Evolutionary conservation across 2,113 vertebrate species (phyloP).

Genomic region (Entomyzon cyanotis): DNA sequence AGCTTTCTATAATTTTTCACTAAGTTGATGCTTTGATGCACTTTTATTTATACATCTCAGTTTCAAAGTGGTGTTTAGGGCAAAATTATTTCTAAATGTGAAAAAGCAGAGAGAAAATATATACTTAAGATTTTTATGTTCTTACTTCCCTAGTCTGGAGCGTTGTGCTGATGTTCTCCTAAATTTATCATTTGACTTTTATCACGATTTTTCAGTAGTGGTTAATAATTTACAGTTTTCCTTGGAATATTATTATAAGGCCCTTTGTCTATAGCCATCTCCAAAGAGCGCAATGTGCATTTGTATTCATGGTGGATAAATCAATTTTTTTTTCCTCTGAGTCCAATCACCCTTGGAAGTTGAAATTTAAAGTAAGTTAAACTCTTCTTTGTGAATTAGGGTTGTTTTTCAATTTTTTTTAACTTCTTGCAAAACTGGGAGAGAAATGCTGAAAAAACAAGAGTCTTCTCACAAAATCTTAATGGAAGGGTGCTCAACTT

Average conservation of each 20-base stretch:
- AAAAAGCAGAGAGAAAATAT: neutral
- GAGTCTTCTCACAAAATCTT: neutral
- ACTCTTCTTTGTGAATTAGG: neutral
- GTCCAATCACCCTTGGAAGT: neutral
- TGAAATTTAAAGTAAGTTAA: slow-evolving; percentile 46
- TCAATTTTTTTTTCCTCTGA: slow-evolving; percentile 49
- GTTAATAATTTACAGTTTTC: slow-evolving; percentile 46
- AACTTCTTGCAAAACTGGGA: neutral
- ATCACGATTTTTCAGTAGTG: neutral
- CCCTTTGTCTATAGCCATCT: slow-evolving; percentile 4
- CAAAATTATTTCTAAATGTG: neutral
- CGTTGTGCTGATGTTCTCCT: neutral
- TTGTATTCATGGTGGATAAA: slow-evolving; percentile 48
- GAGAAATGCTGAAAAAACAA: neutral
- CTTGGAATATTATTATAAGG: slow-evolving; percentile 24
- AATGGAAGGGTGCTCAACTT: neutral
- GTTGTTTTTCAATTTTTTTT: neutral
- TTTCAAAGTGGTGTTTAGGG: neutral
- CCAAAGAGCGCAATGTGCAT: slow-evolving; percentile 12
- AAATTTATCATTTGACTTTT: slow-evolving; percentile 30
- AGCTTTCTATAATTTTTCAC: neutral
- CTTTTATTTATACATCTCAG: neutral
- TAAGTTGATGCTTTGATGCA: neutral
- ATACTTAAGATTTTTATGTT: neutral
- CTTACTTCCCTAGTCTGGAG: neutral